phyloP scores from a whole-genome alignment of 1,140 invertebrate species.

The Cydia strobilella region DNA sequence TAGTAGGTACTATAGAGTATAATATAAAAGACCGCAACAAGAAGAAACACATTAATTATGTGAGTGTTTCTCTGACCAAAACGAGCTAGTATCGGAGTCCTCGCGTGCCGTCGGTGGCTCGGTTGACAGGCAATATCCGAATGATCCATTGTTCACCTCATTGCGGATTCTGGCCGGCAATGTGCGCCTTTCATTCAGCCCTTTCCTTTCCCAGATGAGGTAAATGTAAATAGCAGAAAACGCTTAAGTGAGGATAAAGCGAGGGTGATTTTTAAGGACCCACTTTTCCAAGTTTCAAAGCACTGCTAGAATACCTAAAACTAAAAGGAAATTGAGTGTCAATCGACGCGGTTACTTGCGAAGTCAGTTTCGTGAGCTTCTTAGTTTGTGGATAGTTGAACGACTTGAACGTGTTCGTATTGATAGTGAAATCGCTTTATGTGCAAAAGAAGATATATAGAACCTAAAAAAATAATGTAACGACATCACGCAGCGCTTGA shows the following conservation, averaged over 20 bases:
- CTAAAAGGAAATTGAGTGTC: slow-evolving; percentile 21
- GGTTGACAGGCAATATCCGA: slow-evolving; percentile 35
- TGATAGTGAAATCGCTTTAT: neutral
- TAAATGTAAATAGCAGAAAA: slow-evolving; percentile 24
- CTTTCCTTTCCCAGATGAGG: neutral
- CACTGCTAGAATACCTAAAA: slow-evolving; percentile 19
- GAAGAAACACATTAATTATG: neutral
- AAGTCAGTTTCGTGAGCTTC: slow-evolving; percentile 17
- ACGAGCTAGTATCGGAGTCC: neutral
- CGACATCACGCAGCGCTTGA: too few relatives aligned
- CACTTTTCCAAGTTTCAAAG: neutral
- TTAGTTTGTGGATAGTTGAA: neutral
- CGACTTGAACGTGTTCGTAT: neutral
- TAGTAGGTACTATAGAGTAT: too few relatives aligned
- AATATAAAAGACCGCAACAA: too few relatives aligned
- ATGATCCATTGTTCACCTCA: slow-evolving; percentile 35
- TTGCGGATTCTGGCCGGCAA: slow-evolving; percentile 27
- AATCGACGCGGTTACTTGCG: slow-evolving; percentile 11
- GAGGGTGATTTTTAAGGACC: slow-evolving; percentile 12
- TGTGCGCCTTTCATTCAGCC: slow-evolving; percentile 11
- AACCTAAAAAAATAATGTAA: too few relatives aligned
- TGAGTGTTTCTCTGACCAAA: neutral
- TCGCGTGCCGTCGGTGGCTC: neutral
- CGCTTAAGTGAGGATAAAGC: neutral
- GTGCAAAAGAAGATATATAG: neutral